A percentile compares a stretch with the other conserved stretches of the same genome.
These are phyloP conservation scores for Coregonus sp. DNA, from an alignment of 2,797 vertebrate species.

Conservation along the genomic window DNA sequence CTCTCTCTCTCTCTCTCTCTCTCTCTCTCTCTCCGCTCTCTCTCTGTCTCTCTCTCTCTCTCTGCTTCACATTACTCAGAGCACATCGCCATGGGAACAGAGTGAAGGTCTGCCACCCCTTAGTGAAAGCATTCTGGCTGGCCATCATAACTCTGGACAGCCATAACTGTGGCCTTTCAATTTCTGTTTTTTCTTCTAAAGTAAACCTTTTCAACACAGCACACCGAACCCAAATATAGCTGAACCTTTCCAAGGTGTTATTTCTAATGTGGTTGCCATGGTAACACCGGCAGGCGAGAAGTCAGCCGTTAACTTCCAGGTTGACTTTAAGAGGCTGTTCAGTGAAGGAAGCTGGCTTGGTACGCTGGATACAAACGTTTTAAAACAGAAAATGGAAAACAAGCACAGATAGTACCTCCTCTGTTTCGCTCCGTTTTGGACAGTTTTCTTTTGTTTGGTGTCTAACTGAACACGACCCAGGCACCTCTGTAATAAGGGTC, in stretches of 20 bases:
- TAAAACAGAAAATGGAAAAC: no score
- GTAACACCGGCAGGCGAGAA: constrained; percentile 42
- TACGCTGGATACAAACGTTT: neutral
- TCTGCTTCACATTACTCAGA: neutral
- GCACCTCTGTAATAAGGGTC: neutral
- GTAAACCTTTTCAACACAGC: neutral
- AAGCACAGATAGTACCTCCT: neutral
- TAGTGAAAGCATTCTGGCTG: neutral
- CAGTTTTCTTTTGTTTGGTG: neutral
- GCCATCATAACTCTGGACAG: neutral
- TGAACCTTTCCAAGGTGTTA: constrained; percentile 6
- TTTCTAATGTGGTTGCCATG: constrained; percentile 65
- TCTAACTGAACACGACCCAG: neutral
- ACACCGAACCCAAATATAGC: neutral
- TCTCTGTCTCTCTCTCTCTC: no score
- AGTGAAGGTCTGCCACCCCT: neutral
- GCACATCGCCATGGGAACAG: constrained; percentile 10
- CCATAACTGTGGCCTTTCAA: constrained; percentile 8
- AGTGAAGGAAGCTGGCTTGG: neutral
- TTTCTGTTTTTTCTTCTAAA: neutral
- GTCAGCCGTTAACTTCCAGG: neutral
- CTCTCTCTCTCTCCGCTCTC: no score
- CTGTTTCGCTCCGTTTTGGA: neutral
- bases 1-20: no score
- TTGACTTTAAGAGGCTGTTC: neutral